A percentile compares a stretch with the other conserved stretches of the same genome.
These are phyloP conservation scores for Calidris pugnax DNA, from an alignment of 2,113 vertebrate genomes.

Conservation along the genomic window DNA sequence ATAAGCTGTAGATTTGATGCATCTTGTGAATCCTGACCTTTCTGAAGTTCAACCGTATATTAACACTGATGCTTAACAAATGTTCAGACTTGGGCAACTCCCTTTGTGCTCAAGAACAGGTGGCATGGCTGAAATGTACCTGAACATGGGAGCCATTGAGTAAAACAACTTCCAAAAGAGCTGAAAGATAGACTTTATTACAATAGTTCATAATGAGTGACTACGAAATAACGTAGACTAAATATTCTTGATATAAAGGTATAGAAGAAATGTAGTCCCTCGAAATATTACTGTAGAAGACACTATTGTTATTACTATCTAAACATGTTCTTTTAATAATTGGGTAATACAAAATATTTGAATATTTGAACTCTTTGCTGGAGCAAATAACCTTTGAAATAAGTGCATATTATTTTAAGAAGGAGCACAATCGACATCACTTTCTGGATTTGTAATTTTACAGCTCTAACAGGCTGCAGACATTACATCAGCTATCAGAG, in stretches of 20 bases:
- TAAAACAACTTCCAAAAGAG: neutral
- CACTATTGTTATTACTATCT: neutral
- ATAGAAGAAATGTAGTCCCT: neutral
- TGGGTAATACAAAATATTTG: neutral
- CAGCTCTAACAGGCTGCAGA: neutral
- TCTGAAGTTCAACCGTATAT: neutral
- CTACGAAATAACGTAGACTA: neutral
- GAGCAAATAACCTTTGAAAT: neutral
- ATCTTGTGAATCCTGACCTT: neutral
- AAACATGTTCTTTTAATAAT: neutral
- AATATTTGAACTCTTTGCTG: neutral
- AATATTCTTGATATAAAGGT: neutral
- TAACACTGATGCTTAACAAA: neutral
- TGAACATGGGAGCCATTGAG: neutral
- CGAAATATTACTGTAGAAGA: neutral
- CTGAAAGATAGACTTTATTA: neutral
- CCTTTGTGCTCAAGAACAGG: neutral
- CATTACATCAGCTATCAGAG: conserved; percentile 41
- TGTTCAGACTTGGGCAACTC: neutral
- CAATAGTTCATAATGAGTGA: neutral
- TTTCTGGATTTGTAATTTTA: conserved; percentile 24
- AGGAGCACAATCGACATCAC: accelerated
- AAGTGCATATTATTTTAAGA: neutral
- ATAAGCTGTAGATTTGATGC: neutral
- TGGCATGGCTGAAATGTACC: neutral